A percentile compares a stretch with the other conserved stretches of the same genome.
Conservation (phyloP, 2,113 vertebrate genomes). For the Carettochelys insculpta region DNA sequence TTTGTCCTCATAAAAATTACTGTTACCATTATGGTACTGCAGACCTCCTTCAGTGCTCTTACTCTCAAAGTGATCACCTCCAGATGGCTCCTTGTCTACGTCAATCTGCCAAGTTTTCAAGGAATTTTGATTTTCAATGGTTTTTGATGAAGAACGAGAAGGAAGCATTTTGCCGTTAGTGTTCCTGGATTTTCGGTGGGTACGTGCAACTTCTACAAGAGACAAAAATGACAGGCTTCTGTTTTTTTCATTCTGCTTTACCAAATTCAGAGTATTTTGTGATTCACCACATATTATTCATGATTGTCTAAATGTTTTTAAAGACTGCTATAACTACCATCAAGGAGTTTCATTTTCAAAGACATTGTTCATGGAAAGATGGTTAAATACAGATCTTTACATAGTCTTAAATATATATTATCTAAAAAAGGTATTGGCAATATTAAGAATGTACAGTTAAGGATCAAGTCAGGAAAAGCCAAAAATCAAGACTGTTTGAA, state of each 20-base stretch:
- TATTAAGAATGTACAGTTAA: not conserved
- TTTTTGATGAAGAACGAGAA: not conserved
- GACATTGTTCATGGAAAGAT: not conserved
- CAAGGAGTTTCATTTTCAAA: not conserved
- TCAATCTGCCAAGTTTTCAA: slow-evolving; percentile 37
- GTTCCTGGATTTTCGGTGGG: not conserved
- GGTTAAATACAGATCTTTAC: not conserved
- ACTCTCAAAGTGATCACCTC: not conserved
- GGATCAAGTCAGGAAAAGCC: not conserved
- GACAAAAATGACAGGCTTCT: not conserved
- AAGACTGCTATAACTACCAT: not conserved
- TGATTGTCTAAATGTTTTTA: not conserved
- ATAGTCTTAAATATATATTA: not conserved
- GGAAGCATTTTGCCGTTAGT: not conserved
- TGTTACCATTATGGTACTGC: accelerated
- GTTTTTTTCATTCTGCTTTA: not conserved
- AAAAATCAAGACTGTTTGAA: not conserved
- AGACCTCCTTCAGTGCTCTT: not conserved
- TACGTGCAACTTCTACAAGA: slow-evolving; percentile 38
- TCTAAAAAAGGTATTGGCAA: not conserved
- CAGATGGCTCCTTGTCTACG: not conserved
- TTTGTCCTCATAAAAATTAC: not conserved
- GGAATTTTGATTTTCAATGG: slow-evolving; percentile 13
- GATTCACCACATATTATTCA: not conserved
- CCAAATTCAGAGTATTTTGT: not conserved